Evolutionary conservation across 2,113 vertebrate genomes (phyloP).

Genomic region (Struthio camelus): DNA sequence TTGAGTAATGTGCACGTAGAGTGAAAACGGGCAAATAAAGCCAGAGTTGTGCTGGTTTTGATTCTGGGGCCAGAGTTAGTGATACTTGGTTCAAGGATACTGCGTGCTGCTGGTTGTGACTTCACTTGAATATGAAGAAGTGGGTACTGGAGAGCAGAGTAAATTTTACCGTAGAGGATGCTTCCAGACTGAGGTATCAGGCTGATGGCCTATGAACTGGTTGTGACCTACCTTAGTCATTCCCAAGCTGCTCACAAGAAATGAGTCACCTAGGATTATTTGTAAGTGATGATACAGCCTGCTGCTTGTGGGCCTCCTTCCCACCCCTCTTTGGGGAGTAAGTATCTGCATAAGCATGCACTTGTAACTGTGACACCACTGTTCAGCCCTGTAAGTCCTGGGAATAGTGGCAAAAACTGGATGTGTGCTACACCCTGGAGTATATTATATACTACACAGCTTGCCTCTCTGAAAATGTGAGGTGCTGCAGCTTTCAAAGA

Average conservation of each 20-base stretch:
- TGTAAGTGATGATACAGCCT: background rate
- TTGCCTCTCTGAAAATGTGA: background rate
- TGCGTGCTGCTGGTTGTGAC: background rate
- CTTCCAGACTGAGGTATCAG: background rate
- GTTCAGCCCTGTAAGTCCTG: background rate
- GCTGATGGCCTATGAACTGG: rapidly evolving
- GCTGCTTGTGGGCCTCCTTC: background rate
- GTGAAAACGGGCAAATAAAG: background rate
- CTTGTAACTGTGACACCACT: background rate
- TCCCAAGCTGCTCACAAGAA: background rate
- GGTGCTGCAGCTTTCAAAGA: background rate
- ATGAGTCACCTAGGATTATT: background rate
- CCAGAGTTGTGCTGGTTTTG: background rate
- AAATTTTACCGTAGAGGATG: background rate
- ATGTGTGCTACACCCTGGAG: background rate
- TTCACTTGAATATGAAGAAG: background rate
- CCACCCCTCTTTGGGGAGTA: no score
- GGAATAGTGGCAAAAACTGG: background rate
- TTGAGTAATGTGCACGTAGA: no score
- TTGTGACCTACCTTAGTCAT: background rate
- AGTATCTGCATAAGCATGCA: rapidly evolving
- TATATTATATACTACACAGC: rapidly evolving
- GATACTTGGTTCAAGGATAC: background rate
- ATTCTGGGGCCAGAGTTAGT: no score
- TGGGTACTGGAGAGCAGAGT: background rate